Conservation (phyloP, 2,797 vertebrate species). For the Oreortyx pictus region DNA sequence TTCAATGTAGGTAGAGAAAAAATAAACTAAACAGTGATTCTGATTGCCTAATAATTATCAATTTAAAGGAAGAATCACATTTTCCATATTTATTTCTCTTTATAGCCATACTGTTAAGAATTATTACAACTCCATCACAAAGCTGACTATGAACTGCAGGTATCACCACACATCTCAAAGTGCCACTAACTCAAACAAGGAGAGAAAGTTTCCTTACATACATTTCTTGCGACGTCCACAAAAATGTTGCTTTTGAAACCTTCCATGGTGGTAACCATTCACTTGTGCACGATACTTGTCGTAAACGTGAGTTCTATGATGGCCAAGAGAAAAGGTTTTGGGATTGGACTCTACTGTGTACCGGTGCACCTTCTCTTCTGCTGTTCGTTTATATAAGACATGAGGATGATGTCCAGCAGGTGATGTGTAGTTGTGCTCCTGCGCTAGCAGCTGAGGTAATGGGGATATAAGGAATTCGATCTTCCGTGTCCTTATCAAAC, state of each 20-base stretch:
- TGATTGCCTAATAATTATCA: background rate
- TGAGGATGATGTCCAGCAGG: conserved; percentile 92
- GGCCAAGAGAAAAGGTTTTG: conserved; percentile 17
- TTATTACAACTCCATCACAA: background rate
- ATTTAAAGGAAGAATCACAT: background rate
- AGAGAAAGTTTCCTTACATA: conserved; percentile 95
- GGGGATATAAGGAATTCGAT: conserved; percentile 94
- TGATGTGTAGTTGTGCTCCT: conserved; percentile 88
- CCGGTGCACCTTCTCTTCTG: conserved; percentile 83
- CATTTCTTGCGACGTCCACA: conserved; percentile 99
- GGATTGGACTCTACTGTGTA: conserved; percentile 49
- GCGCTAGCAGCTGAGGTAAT: conserved; percentile 88
- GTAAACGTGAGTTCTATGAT: conserved; percentile 18
- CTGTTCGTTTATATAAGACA: conserved; percentile 92
- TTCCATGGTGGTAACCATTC: conserved; percentile 76
- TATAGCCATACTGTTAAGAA: background rate
- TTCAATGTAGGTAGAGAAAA: background rate
- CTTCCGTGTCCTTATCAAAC: conserved; percentile 88
- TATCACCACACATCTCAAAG: background rate
- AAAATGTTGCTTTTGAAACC: conserved; percentile 91
- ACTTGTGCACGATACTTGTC: conserved; percentile 65
- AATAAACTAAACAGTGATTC: background rate
- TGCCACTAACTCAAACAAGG: conserved; percentile 49
- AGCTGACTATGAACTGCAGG: conserved; percentile 22
- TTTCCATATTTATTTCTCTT: background rate